Conservation (phyloP, 2,113 vertebrate genomes). For the Raja brachyura region DNA sequence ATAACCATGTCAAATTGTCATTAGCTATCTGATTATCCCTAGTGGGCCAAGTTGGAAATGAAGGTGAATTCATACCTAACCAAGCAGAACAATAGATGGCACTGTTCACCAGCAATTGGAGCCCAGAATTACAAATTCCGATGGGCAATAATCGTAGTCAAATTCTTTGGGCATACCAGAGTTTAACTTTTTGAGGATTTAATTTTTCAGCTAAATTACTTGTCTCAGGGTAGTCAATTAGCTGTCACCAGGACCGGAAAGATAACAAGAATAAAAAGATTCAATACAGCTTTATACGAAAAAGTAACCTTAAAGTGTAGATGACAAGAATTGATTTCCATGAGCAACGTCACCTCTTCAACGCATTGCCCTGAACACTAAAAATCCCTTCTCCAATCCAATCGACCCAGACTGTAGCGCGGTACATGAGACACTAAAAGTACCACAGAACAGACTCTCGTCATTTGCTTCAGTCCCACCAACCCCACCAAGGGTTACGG, state of each 20-base stretch:
- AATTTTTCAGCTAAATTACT: neutral
- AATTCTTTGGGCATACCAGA: neutral
- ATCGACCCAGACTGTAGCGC: too few species aligned
- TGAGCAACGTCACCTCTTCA: too few species aligned
- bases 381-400: too few species aligned
- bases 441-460: too few species aligned
- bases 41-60: neutral
- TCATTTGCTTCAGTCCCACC: too few species aligned
- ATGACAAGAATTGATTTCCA: too few species aligned
- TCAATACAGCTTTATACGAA: neutral
- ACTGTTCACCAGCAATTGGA: neutral
- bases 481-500: too few species aligned
- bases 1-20: constrained; percentile 17
- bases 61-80: neutral
- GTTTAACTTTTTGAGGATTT: neutral
- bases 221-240: neutral
- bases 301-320: neutral
- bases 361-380: too few species aligned
- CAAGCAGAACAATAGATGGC: neutral
- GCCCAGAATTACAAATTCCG: neutral
- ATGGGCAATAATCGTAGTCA: neutral
- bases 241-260: neutral
- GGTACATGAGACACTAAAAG: too few species aligned
- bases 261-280: neutral
- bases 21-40: neutral